Percentiles rank a stretch among this genome's conserved stretches.
Evolutionary conservation across 2,797 vertebrate genomes (phyloP).

Genomic region (Myoxocephalus aenaeus): DNA sequence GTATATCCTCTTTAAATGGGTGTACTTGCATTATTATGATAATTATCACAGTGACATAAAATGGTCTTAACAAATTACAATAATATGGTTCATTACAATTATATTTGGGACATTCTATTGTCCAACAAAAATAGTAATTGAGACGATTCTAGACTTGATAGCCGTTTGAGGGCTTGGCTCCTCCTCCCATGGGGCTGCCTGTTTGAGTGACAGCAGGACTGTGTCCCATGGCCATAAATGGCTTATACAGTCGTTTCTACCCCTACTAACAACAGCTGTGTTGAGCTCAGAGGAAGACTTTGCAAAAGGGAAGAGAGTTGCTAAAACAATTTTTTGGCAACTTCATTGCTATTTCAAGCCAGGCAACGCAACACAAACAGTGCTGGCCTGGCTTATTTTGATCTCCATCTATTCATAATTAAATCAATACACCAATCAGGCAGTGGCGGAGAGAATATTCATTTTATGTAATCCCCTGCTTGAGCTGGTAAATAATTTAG

Average conservation of each 20-base stretch:
- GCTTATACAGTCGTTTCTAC: conserved; percentile 20
- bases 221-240: conserved; percentile 47
- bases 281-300: conserved; percentile 24
- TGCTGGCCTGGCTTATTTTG: conserved; percentile 61
- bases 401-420: conserved; percentile 74
- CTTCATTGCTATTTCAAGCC: conserved; percentile 31
- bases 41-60: background rate
- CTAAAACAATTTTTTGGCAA: conserved; percentile 35
- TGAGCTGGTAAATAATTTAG: conserved; percentile 78
- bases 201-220: conserved; percentile 63
- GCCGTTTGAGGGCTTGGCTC: conserved; percentile 49
- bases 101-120: background rate
- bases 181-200: conserved; percentile 28
- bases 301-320: conserved; percentile 18
- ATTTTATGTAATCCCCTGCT: conserved; percentile 74
- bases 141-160: conserved; percentile 18
- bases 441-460: conserved; percentile 63
- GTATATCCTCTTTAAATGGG: background rate
- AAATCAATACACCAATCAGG: conserved; percentile 74
- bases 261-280: conserved; percentile 52
- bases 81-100: background rate
- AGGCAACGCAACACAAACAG: conserved; percentile 35
- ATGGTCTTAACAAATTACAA: background rate
- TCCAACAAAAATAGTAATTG: background rate
- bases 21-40: background rate